phyloP scores from a whole-genome alignment of 2,113 vertebrate species.

The Nestor notabilis region DNA sequence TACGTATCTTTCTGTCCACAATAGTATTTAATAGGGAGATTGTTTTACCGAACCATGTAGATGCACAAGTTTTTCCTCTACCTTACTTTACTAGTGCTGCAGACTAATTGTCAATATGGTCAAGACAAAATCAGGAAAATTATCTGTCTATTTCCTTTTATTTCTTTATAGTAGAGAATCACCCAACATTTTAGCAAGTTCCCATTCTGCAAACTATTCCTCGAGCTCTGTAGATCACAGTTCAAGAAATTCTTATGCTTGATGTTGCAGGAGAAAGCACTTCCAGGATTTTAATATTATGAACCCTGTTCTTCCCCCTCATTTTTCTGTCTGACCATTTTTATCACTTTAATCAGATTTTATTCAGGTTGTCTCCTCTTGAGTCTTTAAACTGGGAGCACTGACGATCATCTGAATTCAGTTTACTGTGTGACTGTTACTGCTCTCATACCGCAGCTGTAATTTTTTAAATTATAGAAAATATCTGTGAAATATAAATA shows the following conservation, averaged over 20 bases:
- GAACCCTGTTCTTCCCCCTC: neutral
- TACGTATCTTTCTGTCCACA: neutral
- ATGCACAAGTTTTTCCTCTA: neutral
- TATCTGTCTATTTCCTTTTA: neutral
- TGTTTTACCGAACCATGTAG: neutral
- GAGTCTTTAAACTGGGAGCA: slow-evolving; percentile 9
- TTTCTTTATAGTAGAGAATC: neutral
- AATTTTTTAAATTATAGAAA: slow-evolving; percentile 56
- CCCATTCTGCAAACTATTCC: neutral
- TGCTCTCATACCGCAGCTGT: neutral
- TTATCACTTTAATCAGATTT: slow-evolving; percentile 38
- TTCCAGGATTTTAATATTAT: neutral
- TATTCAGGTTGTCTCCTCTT: slow-evolving; percentile 36
- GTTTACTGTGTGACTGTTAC: slow-evolving; percentile 24
- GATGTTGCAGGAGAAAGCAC: neutral
- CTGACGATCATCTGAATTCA: neutral
- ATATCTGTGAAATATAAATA: slow-evolving; percentile 59
- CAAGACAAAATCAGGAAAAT: neutral
- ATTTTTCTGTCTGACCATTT: slow-evolving; percentile 36
- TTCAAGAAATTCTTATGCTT: neutral
- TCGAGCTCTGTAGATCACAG: neutral
- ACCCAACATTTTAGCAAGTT: neutral
- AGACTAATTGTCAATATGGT: neutral
- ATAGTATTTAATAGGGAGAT: neutral
- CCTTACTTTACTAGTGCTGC: neutral